Conservation (phyloP, 2,888 invertebrate genomes). For the Pristionchus arcanus region DNA sequence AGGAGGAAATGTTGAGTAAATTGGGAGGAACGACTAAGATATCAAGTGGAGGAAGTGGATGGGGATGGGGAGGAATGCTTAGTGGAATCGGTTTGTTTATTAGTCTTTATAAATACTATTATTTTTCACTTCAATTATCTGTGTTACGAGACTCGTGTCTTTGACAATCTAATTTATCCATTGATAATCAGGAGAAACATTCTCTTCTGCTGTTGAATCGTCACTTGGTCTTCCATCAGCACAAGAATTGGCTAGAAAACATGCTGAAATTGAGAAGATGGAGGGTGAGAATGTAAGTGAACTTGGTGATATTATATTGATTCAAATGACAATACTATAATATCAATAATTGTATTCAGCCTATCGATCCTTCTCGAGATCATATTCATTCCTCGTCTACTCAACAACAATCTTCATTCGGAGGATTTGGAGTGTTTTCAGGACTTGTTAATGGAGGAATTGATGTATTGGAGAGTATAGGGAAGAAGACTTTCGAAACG, state of each 20-base stretch:
- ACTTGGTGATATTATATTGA: not conserved
- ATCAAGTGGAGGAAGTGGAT: constrained; percentile 14
- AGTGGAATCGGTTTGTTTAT: constrained; percentile 49
- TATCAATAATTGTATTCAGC: not conserved
- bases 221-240: constrained; percentile 91
- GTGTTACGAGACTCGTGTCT: too few relatives aligned
- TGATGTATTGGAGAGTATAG: constrained; percentile 93
- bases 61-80: constrained; percentile 52
- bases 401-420: constrained; percentile 28
- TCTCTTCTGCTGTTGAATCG: constrained; percentile 87
- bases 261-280: constrained; percentile 75
- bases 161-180: not conserved
- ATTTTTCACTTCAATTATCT: not conserved
- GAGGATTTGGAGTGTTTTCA: constrained; percentile 65
- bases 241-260: constrained; percentile 85
- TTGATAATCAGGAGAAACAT: constrained; percentile 84
- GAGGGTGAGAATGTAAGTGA: not conserved
- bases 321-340: not conserved
- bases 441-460: constrained; percentile 80
- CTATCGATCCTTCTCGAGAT: not conserved
- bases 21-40: constrained; percentile 32
- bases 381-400: not conserved
- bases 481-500: constrained; percentile 95
- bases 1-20: constrained; percentile 46
- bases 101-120: not conserved